A percentile compares a stretch with the other conserved stretches of the same genome.
phyloP scores from a whole-genome alignment of 2,797 vertebrate genomes.

The Morelia viridis region DNA sequence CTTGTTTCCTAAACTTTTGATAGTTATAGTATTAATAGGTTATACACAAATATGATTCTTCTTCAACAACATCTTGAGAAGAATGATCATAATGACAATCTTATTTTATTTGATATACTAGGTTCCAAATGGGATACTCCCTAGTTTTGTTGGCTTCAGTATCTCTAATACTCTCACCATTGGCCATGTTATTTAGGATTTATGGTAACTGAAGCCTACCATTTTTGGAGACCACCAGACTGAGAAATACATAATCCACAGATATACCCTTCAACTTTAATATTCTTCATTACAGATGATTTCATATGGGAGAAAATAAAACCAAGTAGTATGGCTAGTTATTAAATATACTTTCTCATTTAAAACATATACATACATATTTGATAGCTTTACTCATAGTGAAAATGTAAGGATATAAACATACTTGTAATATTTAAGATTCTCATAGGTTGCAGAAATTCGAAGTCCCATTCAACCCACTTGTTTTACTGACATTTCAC shows the following conservation, averaged over 20 bases:
- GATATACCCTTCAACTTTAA: slow-evolving; percentile 12
- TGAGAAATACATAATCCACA: neutral
- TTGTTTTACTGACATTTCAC: neutral
- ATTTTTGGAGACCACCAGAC: neutral
- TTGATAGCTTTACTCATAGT: slow-evolving; percentile 52
- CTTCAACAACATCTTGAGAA: neutral
- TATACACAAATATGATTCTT: slow-evolving; percentile 3
- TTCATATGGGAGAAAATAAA: slow-evolving; percentile 22
- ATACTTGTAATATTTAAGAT: neutral
- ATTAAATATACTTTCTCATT: slow-evolving; percentile 22
- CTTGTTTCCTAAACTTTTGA: neutral
- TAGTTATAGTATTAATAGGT: neutral
- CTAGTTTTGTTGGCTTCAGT: neutral
- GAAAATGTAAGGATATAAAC: slow-evolving; percentile 45
- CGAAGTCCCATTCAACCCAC: neutral
- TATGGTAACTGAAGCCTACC: neutral
- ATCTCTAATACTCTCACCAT: neutral
- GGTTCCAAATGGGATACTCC: too few relatives aligned
- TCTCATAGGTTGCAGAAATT: neutral
- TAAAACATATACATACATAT: slow-evolving; percentile 43
- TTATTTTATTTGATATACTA: neutral
- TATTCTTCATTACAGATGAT: neutral
- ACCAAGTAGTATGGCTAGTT: slow-evolving; percentile 10
- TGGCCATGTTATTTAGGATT: neutral
- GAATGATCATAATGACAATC: neutral